Conservation (phyloP, 2,113 vertebrate genomes). For the Callionymus lyra region DNA sequence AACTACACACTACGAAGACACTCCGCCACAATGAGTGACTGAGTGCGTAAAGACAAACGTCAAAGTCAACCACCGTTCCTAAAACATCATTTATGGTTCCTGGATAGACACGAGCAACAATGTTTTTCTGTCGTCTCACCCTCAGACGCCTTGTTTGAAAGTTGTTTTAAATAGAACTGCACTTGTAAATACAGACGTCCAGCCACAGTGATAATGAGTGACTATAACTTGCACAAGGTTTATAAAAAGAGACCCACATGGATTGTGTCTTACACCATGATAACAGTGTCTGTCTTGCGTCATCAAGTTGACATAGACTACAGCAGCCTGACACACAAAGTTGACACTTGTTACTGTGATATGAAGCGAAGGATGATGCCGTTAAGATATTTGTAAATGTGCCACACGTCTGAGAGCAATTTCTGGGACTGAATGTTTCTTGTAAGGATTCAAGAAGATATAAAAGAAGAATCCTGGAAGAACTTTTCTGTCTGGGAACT, state of each 20-base stretch:
- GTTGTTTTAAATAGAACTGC: constrained; percentile 41
- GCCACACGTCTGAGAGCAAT: too few species aligned
- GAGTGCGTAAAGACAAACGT: constrained; percentile 44
- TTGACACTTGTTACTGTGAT: too few species aligned
- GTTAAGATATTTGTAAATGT: too few species aligned
- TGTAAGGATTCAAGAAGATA: constrained; percentile 1
- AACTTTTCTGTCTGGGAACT: constrained; percentile 54
- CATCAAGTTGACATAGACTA: not conserved
- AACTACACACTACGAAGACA: constrained; percentile 30
- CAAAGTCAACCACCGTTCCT: constrained; percentile 48
- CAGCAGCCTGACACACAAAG: too few species aligned
- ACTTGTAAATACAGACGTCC: constrained; percentile 34
- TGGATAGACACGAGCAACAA: constrained; percentile 23
- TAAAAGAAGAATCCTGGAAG: constrained; percentile 13
- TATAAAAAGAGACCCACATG: constrained; percentile 29
- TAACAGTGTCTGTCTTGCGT: constrained; percentile 21
- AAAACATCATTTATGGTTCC: constrained; percentile 57
- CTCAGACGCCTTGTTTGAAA: constrained; percentile 21
- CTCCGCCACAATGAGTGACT: constrained; percentile 31
- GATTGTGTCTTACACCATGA: constrained; percentile 39
- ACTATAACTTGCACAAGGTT: constrained; percentile 28
- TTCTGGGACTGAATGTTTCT: too few species aligned
- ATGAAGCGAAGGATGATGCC: too few species aligned
- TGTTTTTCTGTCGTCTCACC: constrained; percentile 16
- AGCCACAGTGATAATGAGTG: constrained; percentile 43